Percentiles rank a stretch among this genome's conserved stretches.
phyloP scores from a whole-genome alignment of 2,797 vertebrate species.

The Crenichthys baileyi region DNA sequence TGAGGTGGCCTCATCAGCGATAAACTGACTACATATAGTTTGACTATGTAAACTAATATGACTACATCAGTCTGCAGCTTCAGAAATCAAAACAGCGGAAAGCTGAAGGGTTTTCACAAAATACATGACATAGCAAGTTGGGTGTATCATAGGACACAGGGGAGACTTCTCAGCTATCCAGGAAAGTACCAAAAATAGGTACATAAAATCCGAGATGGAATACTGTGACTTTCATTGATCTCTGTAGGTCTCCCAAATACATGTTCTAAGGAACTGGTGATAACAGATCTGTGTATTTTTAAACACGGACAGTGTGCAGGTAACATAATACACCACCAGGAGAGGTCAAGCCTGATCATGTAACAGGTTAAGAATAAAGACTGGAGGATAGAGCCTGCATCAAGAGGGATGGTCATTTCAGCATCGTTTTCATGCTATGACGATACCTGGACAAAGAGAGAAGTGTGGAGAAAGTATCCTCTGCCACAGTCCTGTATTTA shows the following conservation, averaged over 20 bases:
- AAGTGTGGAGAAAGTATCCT: conserved; percentile 9
- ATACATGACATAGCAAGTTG: conserved; percentile 27
- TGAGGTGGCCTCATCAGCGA: conserved; percentile 44
- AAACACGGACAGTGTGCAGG: neutral
- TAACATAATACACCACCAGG: conserved; percentile 13
- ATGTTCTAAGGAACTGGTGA: neutral
- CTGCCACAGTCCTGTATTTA: conserved; percentile 21
- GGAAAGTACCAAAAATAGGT: neutral
- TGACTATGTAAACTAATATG: no score
- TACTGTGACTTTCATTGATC: neutral
- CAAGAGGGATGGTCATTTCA: conserved; percentile 15
- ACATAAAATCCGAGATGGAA: neutral
- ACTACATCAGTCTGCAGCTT: conserved; percentile 25
- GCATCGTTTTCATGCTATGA: conserved; percentile 27
- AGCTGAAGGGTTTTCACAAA: conserved; percentile 15
- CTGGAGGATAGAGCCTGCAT: neutral
- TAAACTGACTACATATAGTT: conserved; percentile 29
- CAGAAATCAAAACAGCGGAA: conserved; percentile 32
- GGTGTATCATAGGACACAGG: neutral
- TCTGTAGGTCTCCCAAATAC: neutral
- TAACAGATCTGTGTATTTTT: no score
- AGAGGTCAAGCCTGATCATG: conserved; percentile 8
- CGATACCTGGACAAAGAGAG: conserved; percentile 23
- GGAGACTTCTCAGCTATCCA: neutral
- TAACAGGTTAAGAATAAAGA: conserved; percentile 12